Evolutionary conservation across 2,797 vertebrate genomes (phyloP), one percentile per base, ranked within the genome.

Genomic region (Psittacula echo): DNA sequence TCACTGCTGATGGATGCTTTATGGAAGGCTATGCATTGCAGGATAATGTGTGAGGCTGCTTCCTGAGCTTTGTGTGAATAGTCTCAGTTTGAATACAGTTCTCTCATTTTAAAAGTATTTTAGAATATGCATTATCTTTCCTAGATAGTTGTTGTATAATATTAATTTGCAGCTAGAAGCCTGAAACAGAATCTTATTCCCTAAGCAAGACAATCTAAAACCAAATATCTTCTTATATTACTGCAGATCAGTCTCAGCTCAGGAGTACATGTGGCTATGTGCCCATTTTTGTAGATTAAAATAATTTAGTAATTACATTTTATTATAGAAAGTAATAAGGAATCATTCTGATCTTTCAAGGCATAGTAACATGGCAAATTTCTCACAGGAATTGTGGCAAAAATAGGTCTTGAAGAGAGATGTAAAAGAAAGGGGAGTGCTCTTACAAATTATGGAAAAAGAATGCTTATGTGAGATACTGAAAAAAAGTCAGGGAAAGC

Each of bases 401-500:
- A 81, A 54, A 30, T 53, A 81, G 68, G 14, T 76, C 58, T 73
- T 93, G 47, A 71, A 92, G 61, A 79, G 19, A 62, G 19, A 41
- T 56, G 21, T 41, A 62, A 86, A 89, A 61, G 60, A 70, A 90
- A 87, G 26, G 11, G 5, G 13, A 48, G 5, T 24, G 37, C 32
- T 74, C 34, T 79, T 90, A 47, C 24, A 53, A 65, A 51, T 76
- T 62, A 45, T 21, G 34, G 66, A 71, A 71, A 87, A 91, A 79
- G 34, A 73, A 78, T 80, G 67, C 29, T 58, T 37, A 21, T 71
- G 15, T 51, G 37, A 81, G 83, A 73, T 48, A 53, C 47, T 53
- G 70, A 82, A 88, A 91, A 78, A 27, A 66, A 67, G 23, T 72
- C 60, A 91, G 47, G 58, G 92, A 93, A 95, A 93, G 80, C 54